phyloP scores from a whole-genome alignment of 2,113 vertebrate species.

The Syrrhaptes paradoxus region DNA sequence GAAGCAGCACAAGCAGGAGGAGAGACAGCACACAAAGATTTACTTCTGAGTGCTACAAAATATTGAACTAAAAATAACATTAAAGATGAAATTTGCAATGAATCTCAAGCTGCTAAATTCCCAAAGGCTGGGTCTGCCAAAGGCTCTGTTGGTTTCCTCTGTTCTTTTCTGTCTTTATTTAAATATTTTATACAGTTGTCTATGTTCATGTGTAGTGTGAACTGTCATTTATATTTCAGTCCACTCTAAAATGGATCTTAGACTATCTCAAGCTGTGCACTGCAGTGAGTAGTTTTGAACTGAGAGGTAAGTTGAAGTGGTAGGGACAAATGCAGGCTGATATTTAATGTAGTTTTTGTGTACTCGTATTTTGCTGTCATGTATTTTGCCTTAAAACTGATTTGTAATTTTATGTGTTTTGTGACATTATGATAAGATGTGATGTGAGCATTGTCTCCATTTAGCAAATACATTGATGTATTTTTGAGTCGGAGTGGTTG shows the following conservation, averaged over 20 bases:
- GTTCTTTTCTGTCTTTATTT: slow-evolving; percentile 86
- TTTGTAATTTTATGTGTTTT: slow-evolving; percentile 81
- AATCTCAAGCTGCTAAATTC: slow-evolving; percentile 84
- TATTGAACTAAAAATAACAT: slow-evolving; percentile 85
- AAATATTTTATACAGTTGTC: slow-evolving; percentile 97
- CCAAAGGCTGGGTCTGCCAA: slow-evolving; percentile 80
- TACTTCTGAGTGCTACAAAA: slow-evolving; percentile 81
- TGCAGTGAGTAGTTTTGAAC: slow-evolving; percentile 57
- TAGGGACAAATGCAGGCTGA: slow-evolving; percentile 84
- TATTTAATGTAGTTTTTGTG: slow-evolving; percentile 95
- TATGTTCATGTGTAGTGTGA: slow-evolving; percentile 84
- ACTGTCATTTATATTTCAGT: slow-evolving; percentile 90
- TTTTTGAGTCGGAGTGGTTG: slow-evolving; percentile 63
- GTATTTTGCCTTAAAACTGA: slow-evolving; percentile 81
- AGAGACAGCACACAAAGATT: slow-evolving; percentile 75
- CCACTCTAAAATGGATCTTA: slow-evolving; percentile 87
- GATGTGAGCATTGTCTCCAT: slow-evolving; percentile 73
- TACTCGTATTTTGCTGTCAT: slow-evolving; percentile 86
- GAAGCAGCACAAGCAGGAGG: slow-evolving; percentile 50
- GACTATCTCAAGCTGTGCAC: slow-evolving; percentile 79
- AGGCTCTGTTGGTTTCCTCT: slow-evolving; percentile 79
- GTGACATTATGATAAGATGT: slow-evolving; percentile 79
- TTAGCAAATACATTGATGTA: slow-evolving; percentile 79
- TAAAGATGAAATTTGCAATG: slow-evolving; percentile 82
- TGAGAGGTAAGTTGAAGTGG: slow-evolving; percentile 76